phyloP scores from a whole-genome alignment of 2,113 vertebrate genomes.

The Cricetomys ansorgei region DNA sequence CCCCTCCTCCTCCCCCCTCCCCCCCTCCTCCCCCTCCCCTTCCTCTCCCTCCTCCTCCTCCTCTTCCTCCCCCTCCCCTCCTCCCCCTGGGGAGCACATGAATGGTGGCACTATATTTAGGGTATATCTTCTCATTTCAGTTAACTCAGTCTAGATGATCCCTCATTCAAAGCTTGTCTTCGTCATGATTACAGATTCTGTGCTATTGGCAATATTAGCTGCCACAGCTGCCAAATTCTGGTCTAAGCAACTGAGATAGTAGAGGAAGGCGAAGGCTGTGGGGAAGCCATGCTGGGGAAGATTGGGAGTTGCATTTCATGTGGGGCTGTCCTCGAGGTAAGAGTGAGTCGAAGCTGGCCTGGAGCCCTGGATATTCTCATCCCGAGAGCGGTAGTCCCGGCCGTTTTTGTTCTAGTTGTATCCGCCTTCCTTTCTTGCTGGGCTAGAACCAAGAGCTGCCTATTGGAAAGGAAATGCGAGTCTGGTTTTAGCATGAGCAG shows the following conservation, averaged over 20 bases:
- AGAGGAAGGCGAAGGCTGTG: neutral
- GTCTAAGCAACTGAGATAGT: neutral
- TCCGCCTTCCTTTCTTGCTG: constrained; percentile 52
- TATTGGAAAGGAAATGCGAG: constrained; percentile 53
- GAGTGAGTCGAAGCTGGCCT: too few species aligned
- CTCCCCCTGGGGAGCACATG: neutral
- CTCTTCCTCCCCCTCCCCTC: too few species aligned
- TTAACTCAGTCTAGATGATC: neutral
- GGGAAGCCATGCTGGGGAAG: neutral
- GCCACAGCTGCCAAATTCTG: neutral
- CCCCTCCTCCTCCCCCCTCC: too few species aligned
- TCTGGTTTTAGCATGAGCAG: neutral
- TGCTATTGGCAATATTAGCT: constrained; percentile 37
- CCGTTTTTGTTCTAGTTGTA: constrained; percentile 73
- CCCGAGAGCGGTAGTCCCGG: too few species aligned
- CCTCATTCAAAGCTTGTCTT: neutral
- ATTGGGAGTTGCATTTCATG: neutral
- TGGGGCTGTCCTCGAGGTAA: too few species aligned
- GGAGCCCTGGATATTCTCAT: too few species aligned
- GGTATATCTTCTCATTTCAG: neutral
- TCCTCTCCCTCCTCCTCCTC: too few species aligned
- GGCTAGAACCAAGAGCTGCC: constrained; percentile 50
- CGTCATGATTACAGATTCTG: neutral
- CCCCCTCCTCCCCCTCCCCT: too few species aligned
- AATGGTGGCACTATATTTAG: neutral